Evolutionary conservation across 1,140 invertebrate species (phyloP), one percentile per base, ranked within the genome.

Genomic region (Frieseomelitta varia): DNA sequence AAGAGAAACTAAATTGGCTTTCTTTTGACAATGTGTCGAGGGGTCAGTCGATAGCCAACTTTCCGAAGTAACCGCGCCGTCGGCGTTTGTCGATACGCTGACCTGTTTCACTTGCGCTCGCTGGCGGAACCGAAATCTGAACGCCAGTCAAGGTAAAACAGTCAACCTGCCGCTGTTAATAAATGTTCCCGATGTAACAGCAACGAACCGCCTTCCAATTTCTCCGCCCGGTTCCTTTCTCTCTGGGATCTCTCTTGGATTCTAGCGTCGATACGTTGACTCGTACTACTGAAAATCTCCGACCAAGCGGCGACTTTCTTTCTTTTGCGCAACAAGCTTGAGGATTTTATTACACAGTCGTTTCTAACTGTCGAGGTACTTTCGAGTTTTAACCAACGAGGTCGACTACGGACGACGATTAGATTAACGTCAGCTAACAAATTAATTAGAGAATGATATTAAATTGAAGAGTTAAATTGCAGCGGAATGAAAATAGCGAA

Each of bases 241-340:
- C 53, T 19, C 17, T 47, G 55, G 17, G 15, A 19, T 56, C 19
- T 19, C 55, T 19, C 15, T 3, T 56, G 39, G 39, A 47, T 47
- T 8, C 8, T 6, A 47, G 21, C 79, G 56, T 69, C 30, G 2
- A 51, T 53, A 34, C 74, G 71, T 85, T 68, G 77, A 79, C 77
- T 55, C 63, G 63, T 68, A 79, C 63, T n/a, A 79, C 77, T 78
- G 21, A n/a, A 39, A 11, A 61, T 30, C 27, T 11, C 47, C 2
- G 19, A 24, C 12, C 19, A 4, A 4, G 15, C 17, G 8, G 39
- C 8, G 6, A 47, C 39, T 47, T 47, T 6, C 39, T 47, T 47
- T 47, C 39, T 6, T 6, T 39, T 39, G 6, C 39, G 39, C 8
- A 47, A 47, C 39, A 8, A 47, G 39, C 8, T 8, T 8, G 8